Conservation (phyloP, 2,113 vertebrate species). For the Halcyon malimbica region DNA sequence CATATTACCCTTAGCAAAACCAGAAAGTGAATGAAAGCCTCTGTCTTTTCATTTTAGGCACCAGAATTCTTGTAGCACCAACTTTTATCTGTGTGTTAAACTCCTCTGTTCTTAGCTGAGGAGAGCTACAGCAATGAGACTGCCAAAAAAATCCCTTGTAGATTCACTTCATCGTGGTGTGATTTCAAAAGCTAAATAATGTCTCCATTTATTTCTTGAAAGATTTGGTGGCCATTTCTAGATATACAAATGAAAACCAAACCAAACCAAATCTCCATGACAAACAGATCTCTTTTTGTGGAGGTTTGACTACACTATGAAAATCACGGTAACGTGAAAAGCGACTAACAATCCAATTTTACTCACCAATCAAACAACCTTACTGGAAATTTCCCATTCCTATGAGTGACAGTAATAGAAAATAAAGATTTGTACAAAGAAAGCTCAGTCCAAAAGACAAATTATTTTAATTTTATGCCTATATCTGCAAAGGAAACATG, state of each 20-base stretch:
- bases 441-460: not conserved
- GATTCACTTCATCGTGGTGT: not conserved
- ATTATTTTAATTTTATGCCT: not conserved
- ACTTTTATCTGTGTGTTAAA: not conserved
- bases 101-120: not conserved
- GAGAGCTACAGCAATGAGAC: not conserved
- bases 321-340: not conserved
- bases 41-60: not conserved
- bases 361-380: not conserved
- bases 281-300: not conserved
- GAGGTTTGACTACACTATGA: not conserved
- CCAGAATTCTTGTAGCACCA: not conserved
- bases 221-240: not conserved
- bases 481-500: not conserved
- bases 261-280: not conserved
- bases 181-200: slow-evolving; percentile 1
- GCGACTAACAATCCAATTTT: not conserved
- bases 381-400: not conserved
- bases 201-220: not conserved
- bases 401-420: not conserved
- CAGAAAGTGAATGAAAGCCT: not conserved
- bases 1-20: not conserved
- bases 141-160: not conserved
- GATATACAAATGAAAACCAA: not conserved
- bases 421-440: not conserved